These are phyloP conservation scores for Indicator indicator DNA, from an alignment of 2,113 vertebrate species.

Conservation along the genomic window DNA sequence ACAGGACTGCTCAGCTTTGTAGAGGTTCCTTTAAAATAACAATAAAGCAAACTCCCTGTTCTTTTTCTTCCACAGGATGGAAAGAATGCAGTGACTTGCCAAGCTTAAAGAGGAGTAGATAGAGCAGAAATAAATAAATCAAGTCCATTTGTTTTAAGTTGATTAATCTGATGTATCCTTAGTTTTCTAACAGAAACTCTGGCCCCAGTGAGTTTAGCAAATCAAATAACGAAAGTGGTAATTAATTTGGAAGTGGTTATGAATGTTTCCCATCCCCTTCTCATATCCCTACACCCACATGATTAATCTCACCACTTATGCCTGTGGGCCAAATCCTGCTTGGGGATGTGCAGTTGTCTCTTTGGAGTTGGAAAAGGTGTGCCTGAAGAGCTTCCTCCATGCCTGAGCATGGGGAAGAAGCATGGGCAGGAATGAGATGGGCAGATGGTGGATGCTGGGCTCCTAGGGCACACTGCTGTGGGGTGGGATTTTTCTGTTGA, in stretches of 20 bases:
- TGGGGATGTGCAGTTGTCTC: neutral
- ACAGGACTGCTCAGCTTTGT: neutral
- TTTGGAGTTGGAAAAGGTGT: neutral
- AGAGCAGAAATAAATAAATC: slow-evolving; percentile 61
- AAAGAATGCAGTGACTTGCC: slow-evolving; percentile 54
- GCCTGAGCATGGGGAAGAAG: neutral
- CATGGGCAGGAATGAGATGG: neutral
- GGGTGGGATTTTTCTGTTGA: neutral
- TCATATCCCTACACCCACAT: neutral
- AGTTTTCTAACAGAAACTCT: slow-evolving; percentile 53
- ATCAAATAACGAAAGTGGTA: slow-evolving; percentile 34
- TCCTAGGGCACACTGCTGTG: neutral
- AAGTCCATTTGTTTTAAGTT: slow-evolving; percentile 51
- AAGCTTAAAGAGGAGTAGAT: slow-evolving; percentile 41
- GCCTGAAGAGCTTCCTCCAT: neutral
- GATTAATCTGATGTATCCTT: slow-evolving; percentile 45
- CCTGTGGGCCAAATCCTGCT: neutral
- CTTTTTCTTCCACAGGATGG: slow-evolving; percentile 22
- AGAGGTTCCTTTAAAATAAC: slow-evolving; percentile 30
- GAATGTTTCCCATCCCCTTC: slow-evolving; percentile 20
- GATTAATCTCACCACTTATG: neutral
- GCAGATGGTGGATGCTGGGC: neutral
- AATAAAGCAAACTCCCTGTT: neutral
- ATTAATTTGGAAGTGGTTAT: slow-evolving; percentile 47
- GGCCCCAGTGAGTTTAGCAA: slow-evolving; percentile 24